phyloP scores from a whole-genome alignment of 2,113 vertebrate genomes.

The Athene cunicularia region DNA sequence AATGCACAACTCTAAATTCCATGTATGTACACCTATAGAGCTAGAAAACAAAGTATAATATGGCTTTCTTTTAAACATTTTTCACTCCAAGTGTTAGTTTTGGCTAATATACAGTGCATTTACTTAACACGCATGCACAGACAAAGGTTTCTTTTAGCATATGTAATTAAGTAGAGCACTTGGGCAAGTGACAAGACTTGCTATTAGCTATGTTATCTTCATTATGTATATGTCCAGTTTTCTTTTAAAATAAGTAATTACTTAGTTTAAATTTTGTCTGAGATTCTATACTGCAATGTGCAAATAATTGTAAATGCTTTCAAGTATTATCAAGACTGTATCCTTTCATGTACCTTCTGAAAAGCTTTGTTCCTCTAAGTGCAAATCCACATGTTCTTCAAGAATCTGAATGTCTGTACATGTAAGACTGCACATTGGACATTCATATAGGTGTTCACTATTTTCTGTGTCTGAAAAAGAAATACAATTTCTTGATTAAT shows the following conservation, averaged over 20 bases:
- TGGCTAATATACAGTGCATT: background rate
- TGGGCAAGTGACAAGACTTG: background rate
- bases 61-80: background rate
- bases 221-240: background rate
- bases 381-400: slow-evolving; percentile 89
- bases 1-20: background rate
- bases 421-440: slow-evolving; percentile 86
- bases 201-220: background rate
- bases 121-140: background rate
- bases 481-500: background rate
- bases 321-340: background rate
- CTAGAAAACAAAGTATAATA: background rate
- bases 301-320: background rate
- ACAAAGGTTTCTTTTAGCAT: background rate
- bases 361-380: slow-evolving; percentile 79
- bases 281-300: background rate
- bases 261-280: background rate
- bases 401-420: slow-evolving; percentile 80
- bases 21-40: background rate
- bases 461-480: slow-evolving; percentile 45
- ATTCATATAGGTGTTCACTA: slow-evolving; percentile 74
- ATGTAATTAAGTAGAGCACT: background rate
- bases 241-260: background rate
- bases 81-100: background rate
- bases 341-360: slow-evolving; percentile 67